phyloP scores from a whole-genome alignment of 2,888 invertebrate species.

The Amphimallon solstitiale region DNA sequence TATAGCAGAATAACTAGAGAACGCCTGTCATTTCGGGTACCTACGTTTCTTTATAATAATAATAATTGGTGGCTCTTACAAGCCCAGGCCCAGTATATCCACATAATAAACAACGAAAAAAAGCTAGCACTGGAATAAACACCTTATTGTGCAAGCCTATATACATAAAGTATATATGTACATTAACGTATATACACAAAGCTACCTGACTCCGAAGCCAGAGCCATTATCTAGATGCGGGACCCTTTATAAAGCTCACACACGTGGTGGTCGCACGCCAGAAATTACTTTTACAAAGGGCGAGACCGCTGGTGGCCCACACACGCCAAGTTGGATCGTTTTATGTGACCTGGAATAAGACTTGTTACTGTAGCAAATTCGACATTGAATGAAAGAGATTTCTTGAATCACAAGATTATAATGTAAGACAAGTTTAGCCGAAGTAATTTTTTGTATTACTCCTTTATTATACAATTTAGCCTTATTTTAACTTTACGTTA shows the following conservation, averaged over 20 bases:
- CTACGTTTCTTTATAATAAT: not conserved
- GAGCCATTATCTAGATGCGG: constrained; percentile 19
- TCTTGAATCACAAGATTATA: too few relatives aligned
- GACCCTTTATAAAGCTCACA: constrained; percentile 7
- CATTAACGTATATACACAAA: not conserved
- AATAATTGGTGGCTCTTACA: not conserved
- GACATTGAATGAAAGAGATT: not conserved
- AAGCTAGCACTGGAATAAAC: too few relatives aligned
- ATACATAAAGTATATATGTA: not conserved
- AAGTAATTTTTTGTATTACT: too few relatives aligned
- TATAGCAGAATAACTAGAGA: too few relatives aligned
- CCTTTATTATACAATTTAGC: too few relatives aligned
- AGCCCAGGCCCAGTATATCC: not conserved
- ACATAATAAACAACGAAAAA: too few relatives aligned
- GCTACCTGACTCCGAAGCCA: constrained; percentile 7
- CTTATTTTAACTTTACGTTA: too few relatives aligned
- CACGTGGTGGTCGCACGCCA: constrained; percentile 15
- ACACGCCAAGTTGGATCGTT: not conserved
- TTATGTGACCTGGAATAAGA: not conserved
- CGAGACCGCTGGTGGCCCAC: not conserved
- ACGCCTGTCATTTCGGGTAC: too few relatives aligned
- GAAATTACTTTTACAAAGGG: not conserved
- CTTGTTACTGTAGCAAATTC: not conserved
- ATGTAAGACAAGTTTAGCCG: too few relatives aligned
- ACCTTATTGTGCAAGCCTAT: too few relatives aligned